Conservation (phyloP, 2,113 vertebrate genomes). For the Micronycteris hirsuta region DNA sequence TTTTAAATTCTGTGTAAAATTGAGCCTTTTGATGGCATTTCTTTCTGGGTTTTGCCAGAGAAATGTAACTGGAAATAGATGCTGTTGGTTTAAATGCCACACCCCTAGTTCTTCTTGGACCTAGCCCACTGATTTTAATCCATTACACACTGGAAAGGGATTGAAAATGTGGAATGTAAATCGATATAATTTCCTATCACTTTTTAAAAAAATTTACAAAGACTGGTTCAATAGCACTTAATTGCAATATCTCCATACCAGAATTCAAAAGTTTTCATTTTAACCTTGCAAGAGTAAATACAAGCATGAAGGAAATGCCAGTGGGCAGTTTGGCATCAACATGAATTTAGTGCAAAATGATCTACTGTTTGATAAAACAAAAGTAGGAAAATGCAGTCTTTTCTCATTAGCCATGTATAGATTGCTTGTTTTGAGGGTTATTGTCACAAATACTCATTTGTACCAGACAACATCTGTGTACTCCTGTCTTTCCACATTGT, state of each 20-base stretch:
- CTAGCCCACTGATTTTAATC: neutral
- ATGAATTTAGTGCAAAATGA: neutral
- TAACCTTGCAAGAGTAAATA: neutral
- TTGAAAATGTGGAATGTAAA: neutral
- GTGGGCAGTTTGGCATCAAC: neutral
- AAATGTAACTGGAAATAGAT: constrained; percentile 59
- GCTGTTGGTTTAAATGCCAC: neutral
- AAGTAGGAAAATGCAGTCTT: neutral
- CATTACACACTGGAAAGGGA: neutral
- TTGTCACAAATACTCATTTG: neutral
- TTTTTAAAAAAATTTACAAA: constrained; percentile 49
- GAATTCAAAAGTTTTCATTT: constrained; percentile 6
- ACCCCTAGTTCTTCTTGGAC: neutral
- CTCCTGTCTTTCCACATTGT: neutral
- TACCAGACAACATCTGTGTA: neutral
- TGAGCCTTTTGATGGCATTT: constrained; percentile 58
- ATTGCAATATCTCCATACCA: constrained; percentile 23
- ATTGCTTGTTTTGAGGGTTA: neutral
- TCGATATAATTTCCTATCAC: constrained; percentile 5
- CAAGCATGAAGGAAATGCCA: neutral
- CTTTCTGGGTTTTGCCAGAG: constrained; percentile 36
- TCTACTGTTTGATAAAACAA: neutral
- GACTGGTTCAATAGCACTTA: neutral
- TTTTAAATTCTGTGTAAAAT: constrained; percentile 43
- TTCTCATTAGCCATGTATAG: neutral